Conservation (phyloP, 2,797 vertebrate species). For the Vespertilio murinus region DNA sequence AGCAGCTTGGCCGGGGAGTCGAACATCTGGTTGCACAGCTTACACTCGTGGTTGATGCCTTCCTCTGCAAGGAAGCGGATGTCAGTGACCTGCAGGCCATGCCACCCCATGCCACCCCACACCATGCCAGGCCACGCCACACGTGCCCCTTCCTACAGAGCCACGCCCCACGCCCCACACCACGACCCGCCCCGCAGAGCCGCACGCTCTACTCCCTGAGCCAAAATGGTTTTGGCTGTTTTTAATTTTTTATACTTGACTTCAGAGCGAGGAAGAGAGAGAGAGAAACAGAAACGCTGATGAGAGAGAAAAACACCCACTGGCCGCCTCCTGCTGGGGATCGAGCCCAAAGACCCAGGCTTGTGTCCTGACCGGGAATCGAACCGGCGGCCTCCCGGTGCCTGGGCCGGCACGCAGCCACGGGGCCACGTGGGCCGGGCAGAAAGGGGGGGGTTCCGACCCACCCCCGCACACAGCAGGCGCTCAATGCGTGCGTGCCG, state of each 20-base stretch:
- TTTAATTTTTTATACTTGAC: too few species aligned
- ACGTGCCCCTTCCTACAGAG: not conserved
- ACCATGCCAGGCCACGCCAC: accelerated
- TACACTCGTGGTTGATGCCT: conserved; percentile 99
- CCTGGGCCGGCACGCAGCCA: too few species aligned
- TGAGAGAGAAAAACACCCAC: too few species aligned
- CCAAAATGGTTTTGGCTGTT: too few species aligned
- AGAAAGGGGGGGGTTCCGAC: not conserved
- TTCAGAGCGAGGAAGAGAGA: too few species aligned
- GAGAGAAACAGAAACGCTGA: too few species aligned
- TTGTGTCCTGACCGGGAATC: too few species aligned
- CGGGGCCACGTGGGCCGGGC: too few species aligned
- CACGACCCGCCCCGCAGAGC: not conserved
- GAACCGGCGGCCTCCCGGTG: too few species aligned
- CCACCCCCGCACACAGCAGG: conserved; percentile 4
- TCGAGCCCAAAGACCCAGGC: too few species aligned
- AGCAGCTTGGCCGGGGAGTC: conserved; percentile 99
- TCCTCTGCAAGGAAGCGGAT: conserved; percentile 95
- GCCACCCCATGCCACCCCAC: too few species aligned
- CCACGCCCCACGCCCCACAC: not conserved
- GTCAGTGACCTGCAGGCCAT: conserved; percentile 80
- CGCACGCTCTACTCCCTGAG: not conserved
- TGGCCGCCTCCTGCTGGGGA: too few species aligned
- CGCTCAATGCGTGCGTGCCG: not conserved
- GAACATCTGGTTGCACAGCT: conserved; percentile 99